phyloP scores from a whole-genome alignment of 1,140 invertebrate species.

The Armadillidium nasatum region DNA sequence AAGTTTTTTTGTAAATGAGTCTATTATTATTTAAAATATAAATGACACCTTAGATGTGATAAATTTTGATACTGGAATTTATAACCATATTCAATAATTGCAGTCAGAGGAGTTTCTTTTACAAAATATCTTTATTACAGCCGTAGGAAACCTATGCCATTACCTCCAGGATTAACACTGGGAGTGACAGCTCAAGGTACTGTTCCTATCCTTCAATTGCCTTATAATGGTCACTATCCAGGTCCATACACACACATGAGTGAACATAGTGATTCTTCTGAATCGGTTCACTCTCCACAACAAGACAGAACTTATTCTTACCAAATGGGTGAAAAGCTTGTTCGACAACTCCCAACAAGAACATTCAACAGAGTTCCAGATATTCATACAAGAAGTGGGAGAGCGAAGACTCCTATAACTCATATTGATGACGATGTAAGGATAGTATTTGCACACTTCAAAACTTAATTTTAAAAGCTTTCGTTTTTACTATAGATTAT shows the following conservation, averaged over 20 bases:
- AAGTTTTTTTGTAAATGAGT: not conserved
- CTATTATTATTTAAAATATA: not conserved
- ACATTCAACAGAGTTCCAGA: not conserved
- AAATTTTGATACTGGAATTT: no score
- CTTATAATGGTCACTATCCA: not conserved
- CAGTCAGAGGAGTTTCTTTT: no score
- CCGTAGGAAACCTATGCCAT: not conserved
- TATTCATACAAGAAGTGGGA: not conserved
- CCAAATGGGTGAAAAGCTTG: not conserved
- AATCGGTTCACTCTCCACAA: not conserved
- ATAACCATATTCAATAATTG: no score
- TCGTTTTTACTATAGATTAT: no score
- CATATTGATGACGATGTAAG: constrained; percentile 7
- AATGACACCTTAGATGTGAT: no score
- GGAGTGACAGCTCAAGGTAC: not conserved
- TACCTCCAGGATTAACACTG: not conserved
- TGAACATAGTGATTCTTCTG: constrained; percentile 1
- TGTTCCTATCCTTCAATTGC: not conserved
- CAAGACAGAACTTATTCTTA: not conserved
- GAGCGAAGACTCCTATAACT: not conserved
- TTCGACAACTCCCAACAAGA: not conserved
- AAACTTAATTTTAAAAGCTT: no score
- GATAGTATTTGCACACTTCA: not conserved
- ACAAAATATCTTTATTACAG: not conserved
- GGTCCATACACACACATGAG: not conserved